A percentile compares a stretch with the other conserved stretches of the same genome.
phyloP scores from a whole-genome alignment of 2,797 vertebrate species.

The Streptopelia turtur region DNA sequence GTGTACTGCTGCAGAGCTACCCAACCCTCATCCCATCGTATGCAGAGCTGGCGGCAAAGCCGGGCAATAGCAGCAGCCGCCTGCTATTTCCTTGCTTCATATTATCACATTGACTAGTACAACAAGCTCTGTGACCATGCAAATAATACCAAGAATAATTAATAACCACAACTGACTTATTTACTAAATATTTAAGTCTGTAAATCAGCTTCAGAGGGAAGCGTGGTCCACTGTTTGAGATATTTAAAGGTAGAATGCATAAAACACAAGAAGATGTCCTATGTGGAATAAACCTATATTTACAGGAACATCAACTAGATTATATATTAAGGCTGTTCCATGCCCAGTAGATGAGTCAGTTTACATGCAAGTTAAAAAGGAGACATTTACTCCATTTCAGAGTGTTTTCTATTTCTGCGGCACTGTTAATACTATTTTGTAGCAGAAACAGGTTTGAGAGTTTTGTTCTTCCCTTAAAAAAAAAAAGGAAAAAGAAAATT shows the following conservation, averaged over 20 bases:
- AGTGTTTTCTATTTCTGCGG: background rate
- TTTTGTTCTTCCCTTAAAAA: rapidly evolving
- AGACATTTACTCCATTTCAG: background rate
- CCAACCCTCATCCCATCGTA: rapidly evolving
- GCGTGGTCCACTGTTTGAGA: background rate
- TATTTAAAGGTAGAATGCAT: background rate
- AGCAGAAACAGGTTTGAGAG: background rate
- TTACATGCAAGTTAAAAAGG: background rate
- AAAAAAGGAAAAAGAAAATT: background rate
- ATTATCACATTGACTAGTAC: background rate
- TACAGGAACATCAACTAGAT: background rate
- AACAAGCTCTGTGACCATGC: background rate
- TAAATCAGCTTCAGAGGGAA: background rate
- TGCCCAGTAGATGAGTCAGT: background rate
- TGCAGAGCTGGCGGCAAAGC: background rate
- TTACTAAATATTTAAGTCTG: background rate
- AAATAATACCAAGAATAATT: background rate
- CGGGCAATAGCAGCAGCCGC: too few species aligned
- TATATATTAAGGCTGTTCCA: background rate
- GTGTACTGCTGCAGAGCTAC: background rate
- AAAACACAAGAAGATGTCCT: background rate
- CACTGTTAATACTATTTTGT: background rate
- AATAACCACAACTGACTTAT: background rate
- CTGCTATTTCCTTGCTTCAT: rapidly evolving
- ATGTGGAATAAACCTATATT: background rate